Percentiles rank a stretch among this genome's conserved stretches.
Evolutionary conservation across 2,888 invertebrate genomes (phyloP).

Genomic region (Eupelmus urozonus): DNA sequence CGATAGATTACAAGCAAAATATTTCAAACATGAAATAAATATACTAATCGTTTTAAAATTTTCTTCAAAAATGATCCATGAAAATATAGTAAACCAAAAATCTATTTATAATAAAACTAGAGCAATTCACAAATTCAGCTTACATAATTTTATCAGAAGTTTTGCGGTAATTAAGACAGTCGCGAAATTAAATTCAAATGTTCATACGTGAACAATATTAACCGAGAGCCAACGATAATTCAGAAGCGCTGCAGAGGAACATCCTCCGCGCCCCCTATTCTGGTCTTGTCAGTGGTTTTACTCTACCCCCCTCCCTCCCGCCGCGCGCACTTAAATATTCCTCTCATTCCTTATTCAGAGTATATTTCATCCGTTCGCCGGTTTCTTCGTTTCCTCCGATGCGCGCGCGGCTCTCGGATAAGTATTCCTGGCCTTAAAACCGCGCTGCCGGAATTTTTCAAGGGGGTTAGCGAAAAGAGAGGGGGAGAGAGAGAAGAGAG

Average conservation of each 20-base stretch:
- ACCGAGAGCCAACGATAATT: conserved; percentile 36
- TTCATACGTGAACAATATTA: conserved; percentile 23
- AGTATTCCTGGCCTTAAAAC: conserved; percentile 65
- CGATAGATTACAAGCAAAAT: no score
- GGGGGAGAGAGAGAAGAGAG: conserved; percentile 54
- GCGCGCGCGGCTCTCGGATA: conserved; percentile 63
- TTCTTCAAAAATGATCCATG: no score
- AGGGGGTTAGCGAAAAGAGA: conserved; percentile 31
- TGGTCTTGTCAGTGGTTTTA: conserved; percentile 39
- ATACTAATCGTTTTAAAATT: no score
- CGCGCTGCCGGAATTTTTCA: conserved; percentile 44
- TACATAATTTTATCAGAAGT: no score
- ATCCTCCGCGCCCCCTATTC: conserved; percentile 6
- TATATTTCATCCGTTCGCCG: conserved; percentile 73
- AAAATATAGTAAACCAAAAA: no score
- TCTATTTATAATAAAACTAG: no score
- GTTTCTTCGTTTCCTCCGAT: conserved; percentile 66
- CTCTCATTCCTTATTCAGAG: conserved; percentile 74
- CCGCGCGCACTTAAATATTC: conserved; percentile 69
- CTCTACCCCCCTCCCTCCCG: conserved; percentile 20
- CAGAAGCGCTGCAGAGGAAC: conserved; percentile 2
- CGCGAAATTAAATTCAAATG: conserved; percentile 29
- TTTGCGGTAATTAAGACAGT: conserved; percentile 32
- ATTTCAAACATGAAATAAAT: no score
- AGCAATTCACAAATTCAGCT: no score